These are phyloP conservation scores for Nephrotoma guestfalica DNA, from an alignment of 2,888 invertebrate genomes.

Conservation along the genomic window DNA sequence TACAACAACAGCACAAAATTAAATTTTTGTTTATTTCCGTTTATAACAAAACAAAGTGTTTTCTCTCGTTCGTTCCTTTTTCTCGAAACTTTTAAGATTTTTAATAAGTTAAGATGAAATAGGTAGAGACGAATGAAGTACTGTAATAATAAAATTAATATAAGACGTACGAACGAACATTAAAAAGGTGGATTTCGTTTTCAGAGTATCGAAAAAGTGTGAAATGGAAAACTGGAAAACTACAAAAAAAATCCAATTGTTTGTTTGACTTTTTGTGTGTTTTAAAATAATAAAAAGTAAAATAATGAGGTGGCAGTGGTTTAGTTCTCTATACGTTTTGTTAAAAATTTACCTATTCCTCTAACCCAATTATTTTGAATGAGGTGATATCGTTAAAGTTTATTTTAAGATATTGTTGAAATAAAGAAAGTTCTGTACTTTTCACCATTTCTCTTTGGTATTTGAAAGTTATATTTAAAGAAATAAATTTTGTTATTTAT, in stretches of 20 bases:
- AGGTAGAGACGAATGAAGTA: neutral
- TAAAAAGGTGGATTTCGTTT: neutral
- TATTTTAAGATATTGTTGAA: neutral
- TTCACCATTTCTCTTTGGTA: neutral
- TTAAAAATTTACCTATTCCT: neutral
- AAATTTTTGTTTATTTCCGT: neutral
- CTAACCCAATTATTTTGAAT: neutral
- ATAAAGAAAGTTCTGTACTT: neutral
- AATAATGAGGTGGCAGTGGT: neutral
- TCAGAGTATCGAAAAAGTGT: neutral
- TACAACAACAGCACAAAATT: neutral
- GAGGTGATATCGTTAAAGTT: neutral
- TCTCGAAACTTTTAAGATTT: neutral
- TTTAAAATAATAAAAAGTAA: neutral
- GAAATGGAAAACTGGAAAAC: neutral
- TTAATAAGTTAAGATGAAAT: neutral
- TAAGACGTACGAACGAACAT: neutral
- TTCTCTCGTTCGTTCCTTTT: neutral
- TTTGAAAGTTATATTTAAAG: neutral
- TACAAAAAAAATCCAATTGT: neutral
- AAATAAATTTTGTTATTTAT: neutral
- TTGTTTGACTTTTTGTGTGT: neutral
- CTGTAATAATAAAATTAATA: neutral
- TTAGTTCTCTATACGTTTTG: neutral
- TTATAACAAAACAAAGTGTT: neutral